Evolutionary conservation across 2,797 vertebrate species (phyloP), one percentile per base, ranked within the genome.

Genomic region (Coregonus sp.): DNA sequence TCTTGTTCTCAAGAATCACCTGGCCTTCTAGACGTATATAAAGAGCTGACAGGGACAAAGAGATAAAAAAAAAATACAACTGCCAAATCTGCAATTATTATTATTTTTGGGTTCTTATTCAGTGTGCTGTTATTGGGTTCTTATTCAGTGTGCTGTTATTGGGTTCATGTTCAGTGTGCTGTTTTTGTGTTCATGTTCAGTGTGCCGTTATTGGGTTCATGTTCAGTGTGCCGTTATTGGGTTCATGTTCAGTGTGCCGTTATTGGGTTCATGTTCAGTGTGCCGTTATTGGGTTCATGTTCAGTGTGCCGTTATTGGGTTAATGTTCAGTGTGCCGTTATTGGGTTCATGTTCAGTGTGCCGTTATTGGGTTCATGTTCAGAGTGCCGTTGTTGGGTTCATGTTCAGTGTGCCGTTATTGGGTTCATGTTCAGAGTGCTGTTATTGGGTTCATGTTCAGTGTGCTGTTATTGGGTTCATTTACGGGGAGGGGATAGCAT

Each of bases 1-100:
- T 25, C 25, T 25, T 25, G 25, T 25, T 25, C 25, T 25, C 25
- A 25, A 25, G 25, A 25, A 25, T 25, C 25, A 25, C 25, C 25
- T 25, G 25, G 25, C 25, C 25, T 25, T 25, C 25, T 25, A 25
- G 25, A 25, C 25, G 25, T 25, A 25, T 25, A 25, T 65, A 71
- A 71, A 71, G 31, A 75, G 73, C 40, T 35, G 78, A 79, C 56
- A 14, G 78, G 16, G 70, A 75, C 40, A 66, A 18, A 70, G 2
- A 52, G 7, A 63, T 20, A 3, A 20, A 16, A 63, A 12, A 12
- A 5, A 63, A 29, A 63, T 25, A 18, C 20, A n/a, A 61, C 15
- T 33, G 15, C 65, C 31, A 33, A 15, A 67, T 16, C 31, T 67
- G 65, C 31, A 16, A 67, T 67, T 18, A 9, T 40, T 35, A 33